These are phyloP conservation scores for Notospermus geniculatus DNA, from an alignment of 1,140 invertebrate species.

Conservation along the genomic window DNA sequence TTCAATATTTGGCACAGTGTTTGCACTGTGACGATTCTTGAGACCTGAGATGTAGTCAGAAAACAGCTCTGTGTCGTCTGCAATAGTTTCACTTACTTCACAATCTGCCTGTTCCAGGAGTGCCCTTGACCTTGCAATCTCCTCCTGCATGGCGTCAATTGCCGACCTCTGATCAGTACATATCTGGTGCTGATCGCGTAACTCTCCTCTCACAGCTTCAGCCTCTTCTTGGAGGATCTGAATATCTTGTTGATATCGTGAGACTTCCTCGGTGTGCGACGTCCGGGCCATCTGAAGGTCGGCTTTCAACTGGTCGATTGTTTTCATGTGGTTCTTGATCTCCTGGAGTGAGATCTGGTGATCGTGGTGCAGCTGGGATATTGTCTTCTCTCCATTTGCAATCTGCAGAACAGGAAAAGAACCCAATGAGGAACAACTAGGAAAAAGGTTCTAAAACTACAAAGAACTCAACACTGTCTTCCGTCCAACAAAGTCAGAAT, in stretches of 20 bases:
- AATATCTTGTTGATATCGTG: constrained; percentile 42
- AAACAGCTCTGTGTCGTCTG: no score
- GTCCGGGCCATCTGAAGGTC: constrained; percentile 38
- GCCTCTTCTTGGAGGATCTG: constrained; percentile 33
- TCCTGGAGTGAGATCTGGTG: constrained; percentile 48
- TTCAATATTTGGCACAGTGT: no score
- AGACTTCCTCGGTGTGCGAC: constrained; percentile 41
- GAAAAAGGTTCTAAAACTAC: no score
- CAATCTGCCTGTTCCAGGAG: constrained; percentile 36
- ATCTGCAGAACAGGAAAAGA: constrained; percentile 28
- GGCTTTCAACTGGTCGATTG: constrained; percentile 47
- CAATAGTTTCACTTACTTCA: constrained; percentile 38
- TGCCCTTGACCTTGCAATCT: constrained; percentile 35
- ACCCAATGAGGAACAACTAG: not conserved
- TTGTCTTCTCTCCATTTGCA: constrained; percentile 39
- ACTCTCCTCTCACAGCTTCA: constrained; percentile 28
- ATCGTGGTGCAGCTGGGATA: constrained; percentile 47
- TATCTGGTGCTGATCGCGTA: constrained; percentile 33
- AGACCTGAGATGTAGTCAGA: no score
- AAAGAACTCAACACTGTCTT: no score
- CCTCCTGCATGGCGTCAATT: constrained; percentile 36
- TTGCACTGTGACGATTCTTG: no score
- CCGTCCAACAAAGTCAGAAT: no score
- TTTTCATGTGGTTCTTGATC: constrained; percentile 48
- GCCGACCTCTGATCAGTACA: constrained; percentile 33